Base-by-base conservation (phyloP, 1,140 invertebrate species). In the Conopomorpha cramerella region DNA sequence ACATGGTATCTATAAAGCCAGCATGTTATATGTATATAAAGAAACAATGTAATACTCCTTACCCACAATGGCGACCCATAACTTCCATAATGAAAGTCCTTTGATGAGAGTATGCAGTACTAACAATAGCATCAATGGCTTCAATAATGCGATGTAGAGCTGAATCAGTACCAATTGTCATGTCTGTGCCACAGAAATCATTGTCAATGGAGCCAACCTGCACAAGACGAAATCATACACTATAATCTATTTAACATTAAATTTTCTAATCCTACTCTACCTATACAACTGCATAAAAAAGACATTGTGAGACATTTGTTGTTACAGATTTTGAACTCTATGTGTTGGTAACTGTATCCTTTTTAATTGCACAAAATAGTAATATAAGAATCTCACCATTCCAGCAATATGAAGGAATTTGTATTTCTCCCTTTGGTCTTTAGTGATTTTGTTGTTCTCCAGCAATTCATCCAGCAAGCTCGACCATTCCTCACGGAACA, bases 181-280 rank as follows among this genome's bases (percentile, higher is more conserved):
- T 99, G 72, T 99, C 98, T 23, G 98, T 99, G 43, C 98, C 98
- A 77, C 96, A 99, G 79, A 99, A 99, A 79, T 99, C 98, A 80
- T 99, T 99, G 71, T 99, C 98, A 56, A 99, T 99, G 2, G 97
- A 99, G 11, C 98, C 98, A 29, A 99, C 81, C 81, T 83, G 33
- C 2, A 56, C 55, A 32, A 32, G 23, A 53, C 42, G n/a, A n/a
- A n/a, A n/a, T n/a, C n/a, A n/a, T n/a, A n/a, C n/a, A n/a, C n/a
- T n/a, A n/a, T n/a, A n/a, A n/a, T n/a, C n/a, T n/a, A n/a, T n/a
- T n/a, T n/a, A n/a, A n/a, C n/a, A n/a, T n/a, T n/a, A n/a, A n/a
- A n/a, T n/a, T n/a, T n/a, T n/a, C n/a, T n/a, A n/a, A n/a, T n/a
- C n/a, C n/a, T n/a, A n/a, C n/a, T n/a, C n/a, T n/a, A n/a, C n/a